Evolutionary conservation across 2,888 invertebrate genomes (phyloP), one percentile per base, ranked within the genome.

Genomic region (Lasioglossum figueresi): DNA sequence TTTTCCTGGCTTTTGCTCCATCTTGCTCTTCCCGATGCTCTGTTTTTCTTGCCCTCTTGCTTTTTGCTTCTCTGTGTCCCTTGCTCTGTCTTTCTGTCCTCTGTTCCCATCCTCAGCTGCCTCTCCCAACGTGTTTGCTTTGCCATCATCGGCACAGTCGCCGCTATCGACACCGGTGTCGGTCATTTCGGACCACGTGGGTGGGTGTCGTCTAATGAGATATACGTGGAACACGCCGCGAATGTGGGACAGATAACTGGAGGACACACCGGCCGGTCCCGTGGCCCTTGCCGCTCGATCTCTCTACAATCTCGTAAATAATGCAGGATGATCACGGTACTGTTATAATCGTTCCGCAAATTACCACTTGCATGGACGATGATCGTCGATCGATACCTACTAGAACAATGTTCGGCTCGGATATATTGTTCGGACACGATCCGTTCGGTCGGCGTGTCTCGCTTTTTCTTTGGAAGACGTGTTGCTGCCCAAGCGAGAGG

Each of bases 171-270:
- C 81, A 80, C 75, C 45, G 31, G 77, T 40, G 68, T 82, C 59
- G 83, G 85, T 89, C 90, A 90, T 90, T 91, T 91, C 82, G 87
- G 87, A 63, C 87, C 89, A 86, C 88, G 91, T 88, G 89, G 88
- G 90, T 91, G 91, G 88, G 75, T 90, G 90, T 90, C 86, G 88
- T 90, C 87, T 89, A 85, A 88, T 87, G 87, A 91, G 91, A 89
- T 90, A 86, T 89, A 87, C 87, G 85, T 52, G 82, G 85, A 87
- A 88, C 87, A 86, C 83, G 88, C n/a, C 80, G 59, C 37, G 85
- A 91, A 90, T 90, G 88, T 90, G 85, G 90, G 90, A 84, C 90
- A 90, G 84, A 72, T 82, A 81, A 86, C 83, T 63, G 82, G 83
- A 68, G 83, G 73, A 83, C n/a, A n/a, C 56, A 12, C n/a, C 56